Base-by-base conservation (phyloP, 1,140 invertebrate species). In the Ceratitis capitata region DNA sequence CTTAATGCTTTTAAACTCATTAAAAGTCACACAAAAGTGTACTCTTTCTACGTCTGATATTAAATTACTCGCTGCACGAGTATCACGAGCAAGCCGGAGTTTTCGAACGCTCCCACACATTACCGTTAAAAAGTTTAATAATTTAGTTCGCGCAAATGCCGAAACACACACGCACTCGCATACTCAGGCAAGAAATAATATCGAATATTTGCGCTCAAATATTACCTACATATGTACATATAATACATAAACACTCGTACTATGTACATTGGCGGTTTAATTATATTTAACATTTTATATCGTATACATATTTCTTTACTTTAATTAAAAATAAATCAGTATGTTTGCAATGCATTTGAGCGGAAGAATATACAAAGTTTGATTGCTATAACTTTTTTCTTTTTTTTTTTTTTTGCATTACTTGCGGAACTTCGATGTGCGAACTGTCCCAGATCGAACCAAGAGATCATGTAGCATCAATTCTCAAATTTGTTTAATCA, bases 281-380 rank as follows among this genome's bases (percentile, higher is more conserved):
- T 78, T 78, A 78, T 26, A 74, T 45, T 74, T 74, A 5, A 19
- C 32, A 74, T n/a, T 74, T 5, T n/a, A 45, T 26, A 23, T 45
- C 32, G 45, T 9, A 78, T 39, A 78, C 1, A 6, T 23, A n/a
- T 78, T 45, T 78, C 69, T 45, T 45, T 78, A 47, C 26, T 78
- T 78, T 45, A 78, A 78, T 78, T 78, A 78, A 78, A 78, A 19
- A 78, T 78, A 78, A 78, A 78, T 47, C 45, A 78, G n/a, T 19
- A 9, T 78, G 69, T 45, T 78, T 78, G 69, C 69, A 23, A 9
- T 78, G 69, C 39, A 78, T 5, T 26, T 42, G 12, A n/a, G n/a
- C 69, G 69, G 23, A 45, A 9, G 69, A 78, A 47, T 47, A 45
- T 26, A 19, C 39, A 45, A n/a, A n/a, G n/a, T n/a, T 78, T 78